Conservation (phyloP, 2,888 invertebrate genomes). For the Helobdella robusta region DNA sequence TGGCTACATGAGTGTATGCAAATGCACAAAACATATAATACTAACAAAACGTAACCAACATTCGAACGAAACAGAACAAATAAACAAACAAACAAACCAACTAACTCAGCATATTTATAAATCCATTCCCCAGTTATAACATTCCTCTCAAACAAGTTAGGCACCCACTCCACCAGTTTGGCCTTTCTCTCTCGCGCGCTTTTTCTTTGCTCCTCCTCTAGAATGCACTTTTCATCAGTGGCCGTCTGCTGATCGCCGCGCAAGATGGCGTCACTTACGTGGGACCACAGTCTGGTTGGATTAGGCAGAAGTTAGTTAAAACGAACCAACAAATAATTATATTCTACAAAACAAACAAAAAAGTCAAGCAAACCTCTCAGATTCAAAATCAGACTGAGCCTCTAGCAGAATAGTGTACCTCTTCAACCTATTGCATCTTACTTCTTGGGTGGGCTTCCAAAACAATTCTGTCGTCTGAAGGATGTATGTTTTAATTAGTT, state of each 20-base stretch:
- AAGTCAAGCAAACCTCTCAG: slow-evolving; percentile 57
- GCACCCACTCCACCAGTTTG: slow-evolving; percentile 62
- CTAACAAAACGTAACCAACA: too few relatives aligned
- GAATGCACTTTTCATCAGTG: slow-evolving; percentile 71
- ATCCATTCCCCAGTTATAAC: slow-evolving; percentile 59
- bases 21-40: too few relatives aligned
- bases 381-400: slow-evolving; percentile 69
- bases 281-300: slow-evolving; percentile 61
- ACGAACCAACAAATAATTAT: background rate
- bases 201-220: slow-evolving; percentile 76
- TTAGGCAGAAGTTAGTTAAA: background rate
- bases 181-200: slow-evolving; percentile 63
- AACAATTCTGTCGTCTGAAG: slow-evolving; percentile 47
- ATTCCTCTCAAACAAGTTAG: slow-evolving; percentile 63
- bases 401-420: slow-evolving; percentile 70
- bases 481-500: too few relatives aligned
- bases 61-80: too few relatives aligned
- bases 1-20: too few relatives aligned
- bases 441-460: slow-evolving; percentile 63
- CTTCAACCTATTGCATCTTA: slow-evolving; percentile 64
- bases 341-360: background rate
- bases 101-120: slow-evolving; percentile 65
- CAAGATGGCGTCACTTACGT: slow-evolving; percentile 73
- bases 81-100: too few relatives aligned
- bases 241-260: slow-evolving; percentile 76